Evolutionary conservation across 2,888 invertebrate species (phyloP), one percentile per base, ranked within the genome.

Genomic region (Sipha maydis): DNA sequence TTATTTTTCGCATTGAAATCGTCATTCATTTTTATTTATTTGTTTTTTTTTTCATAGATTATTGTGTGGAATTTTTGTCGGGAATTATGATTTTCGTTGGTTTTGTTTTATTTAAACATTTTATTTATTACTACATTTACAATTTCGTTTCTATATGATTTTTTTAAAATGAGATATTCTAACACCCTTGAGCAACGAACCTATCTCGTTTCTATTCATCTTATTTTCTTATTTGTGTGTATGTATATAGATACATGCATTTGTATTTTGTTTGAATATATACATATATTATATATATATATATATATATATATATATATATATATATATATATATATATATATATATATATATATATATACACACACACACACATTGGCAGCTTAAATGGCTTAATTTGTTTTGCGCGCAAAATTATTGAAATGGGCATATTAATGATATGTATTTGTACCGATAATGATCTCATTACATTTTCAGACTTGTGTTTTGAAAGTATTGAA

Each of bases 71-170:
- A n/a, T 54, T 69, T 80, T 88, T 88, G 38, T 41, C 41, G 7
- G 21, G 41, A 69, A 85, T 34, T 76, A 61, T 75, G 78, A 78
- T 41, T 85, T 73, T 80, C 80, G 28, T 75, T 88, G 25, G 61
- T 75, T 61, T 88, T 82, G 61, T 88, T 82, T 88, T 88, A 80
- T 80, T 86, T 86, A 34, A 85, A 38, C 71, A 56, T 61, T 75
- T 88, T 80, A 88, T 78, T 85, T 79, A 88, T 88, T 88, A 88
- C 88, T 88, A 88, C 88, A 88, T 88, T 88, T 88, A 88, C 88
- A 88, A 88, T 85, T 85, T 85, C 21, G 56, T 76, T 84, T 34
- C 48, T 84, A 25, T 75, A 48, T 84, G 56, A 75, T 84, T 76
- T 84, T 76, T 48, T 41, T 69, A 69, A n/a, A 69, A 38, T 41